Base-by-base conservation (phyloP, 2,888 invertebrate species). In the Aphodius granarius region DNA sequence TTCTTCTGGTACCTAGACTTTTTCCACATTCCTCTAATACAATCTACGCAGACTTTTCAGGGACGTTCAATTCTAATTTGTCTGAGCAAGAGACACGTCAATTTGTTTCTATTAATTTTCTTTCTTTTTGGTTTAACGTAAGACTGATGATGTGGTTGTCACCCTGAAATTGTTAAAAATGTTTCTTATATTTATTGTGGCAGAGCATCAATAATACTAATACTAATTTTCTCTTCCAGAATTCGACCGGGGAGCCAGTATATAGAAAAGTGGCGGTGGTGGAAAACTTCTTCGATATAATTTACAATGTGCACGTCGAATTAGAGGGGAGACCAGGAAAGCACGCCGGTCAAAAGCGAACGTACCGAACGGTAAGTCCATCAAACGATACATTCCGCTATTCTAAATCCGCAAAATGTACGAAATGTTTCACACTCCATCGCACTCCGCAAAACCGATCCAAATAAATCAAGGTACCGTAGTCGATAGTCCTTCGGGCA, bases 231-330 rank as follows among this genome's bases (percentile, higher is more conserved):
- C 68, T 68, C 63, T 77, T 91, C 63, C 90, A 94, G 93, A 93
- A 93, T 83, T 91, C 93, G 5, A 91, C 88, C 82, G 93, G 93
- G 78, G 93, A 93, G 76, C 91, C 93, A 73, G 92, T 94, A 16
- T 97, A 94, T 88, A 93, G 97, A 84, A 94, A 96, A 86, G 98
- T 98, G 70, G 97, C 98, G 0, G 93, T 97, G 63, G 98, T 98
- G n/a, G 98, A 98, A 88, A 96, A 97, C 85, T 98, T 98, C 89
- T 98, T 97, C 86, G 95, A 97, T 86, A 98, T 98, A 79, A 98
- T 98, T 84, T 97, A 97, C 88, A 95, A 94, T 72, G 96, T 98
- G 16, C 98, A 98, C 86, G 97, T 98, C 74, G 97, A 97, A 85
- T 91, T 96, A 83, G 97, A 97, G 86, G 97, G 97, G 73, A 91